Base-by-base conservation (phyloP, 37 sponge, comb jelly and placozoan genomes). In the Theonella swinhoei region DNA sequence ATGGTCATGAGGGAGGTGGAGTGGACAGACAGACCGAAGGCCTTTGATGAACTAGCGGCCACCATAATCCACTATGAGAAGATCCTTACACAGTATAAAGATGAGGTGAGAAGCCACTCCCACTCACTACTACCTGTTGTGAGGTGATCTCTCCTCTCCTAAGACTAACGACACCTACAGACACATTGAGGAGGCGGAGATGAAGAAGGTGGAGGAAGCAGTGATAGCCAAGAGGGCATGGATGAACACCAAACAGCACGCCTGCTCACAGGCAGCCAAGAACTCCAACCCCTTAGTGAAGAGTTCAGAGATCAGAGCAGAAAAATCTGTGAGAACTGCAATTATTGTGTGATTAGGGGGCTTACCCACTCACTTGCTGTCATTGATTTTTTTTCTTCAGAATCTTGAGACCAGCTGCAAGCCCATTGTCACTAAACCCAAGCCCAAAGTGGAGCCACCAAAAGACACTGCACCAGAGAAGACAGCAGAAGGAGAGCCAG, bases 371-470 rank as follows among this genome's bases (percentile, higher is more conserved):
- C 24, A 26, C 37, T 14, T 29, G 28, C 43, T 14, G 33, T 29
- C 32, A 34, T 31, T 58, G 70, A 75, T n/a, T 82, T 43, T 74
- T 0, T 72, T 4, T 60, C 17, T 76, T 42, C 83, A 94, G 95
- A 77, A 75, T 38, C 60, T 94, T 75, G 75, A 94, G 35, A 42
- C 81, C 38, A 64, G 65, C 31, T 88, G 93, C 66, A 81, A 94
- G 26, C 96, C 99, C 4, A 94, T 96, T 62, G 93, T 98, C 25
- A 87, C 83, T 35, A 98, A 98, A 67, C 96, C 99, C 25, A 98
- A 96, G 37, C 99, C 99, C 20, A 98, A 96, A 71, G 95, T 88
- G 23, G 96, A 96, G 78, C 96, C 99, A 11, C 99, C 99, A 20
- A 91, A 91, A 64, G 86, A 83, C 31, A 34, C 14, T 26, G 26